A percentile compares a stretch with the other conserved stretches of the same genome.
These are phyloP conservation scores for Pycnonotus jocosus DNA, from an alignment of 2,113 vertebrate species.

Conservation along the genomic window DNA sequence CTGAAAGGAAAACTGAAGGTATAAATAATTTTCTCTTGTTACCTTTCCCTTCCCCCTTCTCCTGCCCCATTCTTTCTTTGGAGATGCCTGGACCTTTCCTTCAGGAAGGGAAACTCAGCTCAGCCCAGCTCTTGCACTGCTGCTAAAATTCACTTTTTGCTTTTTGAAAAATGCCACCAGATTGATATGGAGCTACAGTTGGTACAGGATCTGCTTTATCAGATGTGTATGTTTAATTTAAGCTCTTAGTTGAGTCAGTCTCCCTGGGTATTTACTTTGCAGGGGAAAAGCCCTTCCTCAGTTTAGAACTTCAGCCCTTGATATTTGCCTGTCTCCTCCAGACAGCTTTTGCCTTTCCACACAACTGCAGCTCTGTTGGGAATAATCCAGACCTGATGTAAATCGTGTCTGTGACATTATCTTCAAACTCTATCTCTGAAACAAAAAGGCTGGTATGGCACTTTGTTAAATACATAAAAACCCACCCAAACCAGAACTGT, in stretches of 20 bases:
- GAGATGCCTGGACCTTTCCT: neutral
- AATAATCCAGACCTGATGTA: neutral
- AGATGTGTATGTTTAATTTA: neutral
- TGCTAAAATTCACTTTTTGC: neutral
- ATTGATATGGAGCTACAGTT: neutral
- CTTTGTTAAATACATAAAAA: neutral
- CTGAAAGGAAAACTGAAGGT: slow-evolving; percentile 9
- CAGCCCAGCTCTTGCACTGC: neutral
- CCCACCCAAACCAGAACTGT: neutral
- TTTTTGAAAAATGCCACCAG: neutral
- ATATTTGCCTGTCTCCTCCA: neutral
- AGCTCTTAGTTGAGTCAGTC: neutral
- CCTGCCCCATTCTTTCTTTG: neutral
- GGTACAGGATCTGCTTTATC: neutral
- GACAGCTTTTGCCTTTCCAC: neutral
- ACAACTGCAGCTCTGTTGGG: neutral
- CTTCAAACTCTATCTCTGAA: neutral
- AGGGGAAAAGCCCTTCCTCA: neutral
- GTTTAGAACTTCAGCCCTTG: neutral
- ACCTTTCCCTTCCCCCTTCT: neutral
- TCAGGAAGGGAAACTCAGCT: too few relatives aligned
- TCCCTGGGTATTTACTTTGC: neutral
- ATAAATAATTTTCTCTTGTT: neutral
- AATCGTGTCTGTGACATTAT: neutral
- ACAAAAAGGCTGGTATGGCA: neutral